A percentile compares a stretch with the other conserved stretches of the same genome.
These are phyloP conservation scores for Aphelenchoides fujianensis DNA, from an alignment of 1,140 invertebrate species.

Conservation along the genomic window DNA sequence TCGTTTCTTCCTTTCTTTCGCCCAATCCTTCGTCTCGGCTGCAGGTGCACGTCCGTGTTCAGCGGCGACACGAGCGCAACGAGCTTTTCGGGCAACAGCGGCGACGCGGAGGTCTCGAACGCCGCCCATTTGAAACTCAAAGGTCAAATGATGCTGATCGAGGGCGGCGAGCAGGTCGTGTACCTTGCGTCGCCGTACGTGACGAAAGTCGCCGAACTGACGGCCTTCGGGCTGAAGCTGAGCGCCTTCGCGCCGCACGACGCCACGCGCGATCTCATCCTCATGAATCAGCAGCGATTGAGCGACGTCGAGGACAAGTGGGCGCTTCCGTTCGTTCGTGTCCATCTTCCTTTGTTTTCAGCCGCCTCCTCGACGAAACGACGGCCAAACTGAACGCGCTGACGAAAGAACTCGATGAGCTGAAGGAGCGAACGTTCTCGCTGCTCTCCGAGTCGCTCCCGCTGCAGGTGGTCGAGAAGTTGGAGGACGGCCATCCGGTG, in stretches of 20 bases:
- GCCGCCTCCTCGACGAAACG: slow-evolving; percentile 76
- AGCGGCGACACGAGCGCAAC: no score
- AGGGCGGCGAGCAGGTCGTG: slow-evolving; percentile 40
- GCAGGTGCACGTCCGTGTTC: no score
- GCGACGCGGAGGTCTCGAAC: background rate
- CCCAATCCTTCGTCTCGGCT: no score
- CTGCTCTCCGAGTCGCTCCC: slow-evolving; percentile 41
- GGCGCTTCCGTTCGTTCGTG: background rate
- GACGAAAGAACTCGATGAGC: slow-evolving; percentile 84
- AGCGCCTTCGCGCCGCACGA: slow-evolving; percentile 93
- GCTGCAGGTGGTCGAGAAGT: slow-evolving; percentile 43
- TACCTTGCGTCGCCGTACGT: slow-evolving; percentile 54
- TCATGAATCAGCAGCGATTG: slow-evolving; percentile 94
- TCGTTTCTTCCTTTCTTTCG: background rate
- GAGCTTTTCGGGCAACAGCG: no score
- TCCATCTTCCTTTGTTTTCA: slow-evolving; percentile 64
- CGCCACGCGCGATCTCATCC: slow-evolving; percentile 86
- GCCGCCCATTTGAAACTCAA: slow-evolving; percentile 29
- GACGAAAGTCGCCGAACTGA: slow-evolving; percentile 47
- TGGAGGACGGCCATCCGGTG: slow-evolving; percentile 48
- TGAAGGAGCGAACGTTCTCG: slow-evolving; percentile 90
- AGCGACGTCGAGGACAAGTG: slow-evolving; percentile 79
- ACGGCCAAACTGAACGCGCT: slow-evolving; percentile 93
- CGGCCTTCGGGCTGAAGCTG: slow-evolving; percentile 74
- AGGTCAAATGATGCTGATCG: slow-evolving; percentile 50